A percentile compares a stretch with the other conserved stretches of the same genome.
These are phyloP conservation scores for Gambusia yucatana DNA, from an alignment of 2,797 vertebrate species.

Conservation along the genomic window DNA sequence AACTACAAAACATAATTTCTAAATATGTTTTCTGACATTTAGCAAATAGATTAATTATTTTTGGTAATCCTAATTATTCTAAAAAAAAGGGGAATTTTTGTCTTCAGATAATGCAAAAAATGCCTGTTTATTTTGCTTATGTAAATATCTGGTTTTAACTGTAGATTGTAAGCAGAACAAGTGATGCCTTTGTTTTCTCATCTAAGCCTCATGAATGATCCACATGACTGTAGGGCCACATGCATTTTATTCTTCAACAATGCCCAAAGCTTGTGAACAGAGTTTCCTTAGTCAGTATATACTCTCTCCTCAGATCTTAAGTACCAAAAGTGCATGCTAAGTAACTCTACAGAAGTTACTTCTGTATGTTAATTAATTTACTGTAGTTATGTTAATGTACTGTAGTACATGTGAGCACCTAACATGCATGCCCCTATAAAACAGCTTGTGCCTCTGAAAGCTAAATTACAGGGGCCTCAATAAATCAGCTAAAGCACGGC, in stretches of 20 bases:
- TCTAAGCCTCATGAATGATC: not conserved
- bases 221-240: conserved; percentile 6
- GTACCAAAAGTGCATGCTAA: conserved; percentile 41
- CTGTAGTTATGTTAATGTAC: conserved; percentile 19
- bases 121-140: too few relatives aligned
- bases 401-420: conserved; percentile 20
- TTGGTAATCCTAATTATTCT: too few relatives aligned
- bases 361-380: too few relatives aligned
- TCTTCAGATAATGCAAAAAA: too few relatives aligned
- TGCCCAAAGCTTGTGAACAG: conserved; percentile 20
- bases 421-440: not conserved
- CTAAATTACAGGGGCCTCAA: conserved; percentile 35
- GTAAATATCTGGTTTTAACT: too few relatives aligned
- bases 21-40: too few relatives aligned
- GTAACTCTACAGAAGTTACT: conserved; percentile 18
- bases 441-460: conserved; percentile 29
- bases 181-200: not conserved
- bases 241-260: conserved; percentile 7
- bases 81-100: too few relatives aligned
- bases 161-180: not conserved
- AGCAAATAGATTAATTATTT: too few relatives aligned
- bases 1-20: too few relatives aligned
- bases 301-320: conserved; percentile 30
- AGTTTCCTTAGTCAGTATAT: conserved; percentile 17
- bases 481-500: conserved; percentile 29